Percentiles rank a stretch among this genome's conserved stretches.
Evolutionary conservation across 2,797 vertebrate genomes (phyloP).

Genomic region (Margarornis squamiger): DNA sequence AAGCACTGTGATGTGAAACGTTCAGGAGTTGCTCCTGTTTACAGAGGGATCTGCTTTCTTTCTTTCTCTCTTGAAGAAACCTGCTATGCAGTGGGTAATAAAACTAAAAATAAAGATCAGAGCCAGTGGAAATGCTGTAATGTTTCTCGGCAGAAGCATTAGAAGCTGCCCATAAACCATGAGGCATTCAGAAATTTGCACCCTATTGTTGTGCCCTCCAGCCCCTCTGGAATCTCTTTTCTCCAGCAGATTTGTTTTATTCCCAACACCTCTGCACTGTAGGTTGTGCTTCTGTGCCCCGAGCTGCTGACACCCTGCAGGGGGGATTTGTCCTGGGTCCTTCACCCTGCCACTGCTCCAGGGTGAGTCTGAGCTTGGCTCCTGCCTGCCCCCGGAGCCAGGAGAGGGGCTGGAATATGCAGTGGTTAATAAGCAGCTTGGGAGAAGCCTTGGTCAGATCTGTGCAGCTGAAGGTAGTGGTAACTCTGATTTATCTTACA

Average conservation of each 20-base stretch:
- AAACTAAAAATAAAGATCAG: slow-evolving; percentile 78
- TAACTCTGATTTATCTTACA: neutral
- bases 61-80: slow-evolving; percentile 74
- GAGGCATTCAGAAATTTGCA: slow-evolving; percentile 72
- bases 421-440: neutral
- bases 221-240: slow-evolving; percentile 36
- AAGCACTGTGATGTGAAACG: neutral
- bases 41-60: slow-evolving; percentile 76
- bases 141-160: slow-evolving; percentile 72
- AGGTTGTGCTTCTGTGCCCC: neutral
- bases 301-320: neutral
- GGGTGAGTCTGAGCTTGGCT: neutral
- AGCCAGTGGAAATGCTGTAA: slow-evolving; percentile 72
- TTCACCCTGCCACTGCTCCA: neutral
- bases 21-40: slow-evolving; percentile 70
- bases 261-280: neutral
- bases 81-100: slow-evolving; percentile 71
- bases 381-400: neutral
- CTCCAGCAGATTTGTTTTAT: neutral
- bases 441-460: neutral
- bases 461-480: neutral
- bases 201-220: slow-evolving; percentile 55
- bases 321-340: neutral
- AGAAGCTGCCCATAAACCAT: slow-evolving; percentile 68
- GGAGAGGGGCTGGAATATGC: neutral